Percentiles rank a stretch among this genome's conserved stretches.
Evolutionary conservation across 2,888 invertebrate genomes (phyloP).

Genomic region (Andricus curvator): DNA sequence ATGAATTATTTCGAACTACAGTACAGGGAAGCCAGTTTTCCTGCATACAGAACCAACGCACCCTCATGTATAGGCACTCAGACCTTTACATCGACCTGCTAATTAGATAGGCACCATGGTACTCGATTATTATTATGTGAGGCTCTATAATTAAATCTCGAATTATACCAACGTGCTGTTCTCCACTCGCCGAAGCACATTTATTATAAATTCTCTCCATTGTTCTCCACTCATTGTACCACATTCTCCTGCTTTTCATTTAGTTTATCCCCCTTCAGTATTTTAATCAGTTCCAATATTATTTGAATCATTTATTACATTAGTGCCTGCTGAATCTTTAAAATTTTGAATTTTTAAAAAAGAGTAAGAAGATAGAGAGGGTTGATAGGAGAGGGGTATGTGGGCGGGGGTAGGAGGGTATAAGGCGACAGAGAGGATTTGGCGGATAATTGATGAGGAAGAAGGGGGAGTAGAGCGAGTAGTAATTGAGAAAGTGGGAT

Average conservation of each 20-base stretch:
- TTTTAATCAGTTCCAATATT: background rate
- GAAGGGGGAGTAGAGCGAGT: too few relatives aligned
- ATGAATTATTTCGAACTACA: conserved; percentile 69
- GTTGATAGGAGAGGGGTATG: too few relatives aligned
- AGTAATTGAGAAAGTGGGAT: too few relatives aligned
- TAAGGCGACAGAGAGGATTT: too few relatives aligned
- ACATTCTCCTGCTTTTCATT: conserved; percentile 9
- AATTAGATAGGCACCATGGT: conserved; percentile 62
- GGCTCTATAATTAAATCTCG: conserved; percentile 58
- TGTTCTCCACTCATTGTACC: background rate
- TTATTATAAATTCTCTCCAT: conserved; percentile 2
- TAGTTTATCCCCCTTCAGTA: background rate
- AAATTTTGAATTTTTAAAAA: too few relatives aligned
- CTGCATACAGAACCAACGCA: conserved; percentile 65
- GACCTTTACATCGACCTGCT: conserved; percentile 52
- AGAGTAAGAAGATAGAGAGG: too few relatives aligned
- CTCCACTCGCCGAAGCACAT: conserved; percentile 35
- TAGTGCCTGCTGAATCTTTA: background rate
- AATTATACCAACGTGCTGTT: conserved; percentile 52
- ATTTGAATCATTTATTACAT: background rate
- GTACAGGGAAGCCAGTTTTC: conserved; percentile 49
- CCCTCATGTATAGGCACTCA: conserved; percentile 32
- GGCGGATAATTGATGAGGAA: too few relatives aligned
- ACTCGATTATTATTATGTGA: conserved; percentile 60
- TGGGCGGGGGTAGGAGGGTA: too few relatives aligned